A percentile compares a stretch with the other conserved stretches of the same genome.
phyloP scores from a whole-genome alignment of 2,888 invertebrate genomes.

The Pantelozetes paolii region DNA sequence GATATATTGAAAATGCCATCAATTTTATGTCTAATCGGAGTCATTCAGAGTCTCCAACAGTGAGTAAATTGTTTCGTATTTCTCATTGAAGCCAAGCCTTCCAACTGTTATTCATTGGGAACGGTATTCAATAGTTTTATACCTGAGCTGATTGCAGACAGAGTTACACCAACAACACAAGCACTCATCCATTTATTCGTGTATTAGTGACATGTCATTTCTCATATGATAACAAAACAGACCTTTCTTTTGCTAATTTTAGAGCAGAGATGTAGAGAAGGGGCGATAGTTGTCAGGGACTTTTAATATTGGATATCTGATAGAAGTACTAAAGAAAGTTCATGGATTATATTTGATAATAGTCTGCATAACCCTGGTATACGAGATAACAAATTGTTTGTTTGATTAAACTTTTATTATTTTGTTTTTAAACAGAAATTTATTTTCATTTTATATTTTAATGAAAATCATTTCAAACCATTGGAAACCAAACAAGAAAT shows the following conservation, averaged over 20 bases:
- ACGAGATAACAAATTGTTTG: too few relatives aligned
- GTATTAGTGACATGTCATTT: conserved; percentile 29
- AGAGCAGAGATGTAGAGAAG: too few relatives aligned
- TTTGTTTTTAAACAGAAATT: background rate
- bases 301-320: too few relatives aligned
- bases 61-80: conserved; percentile 35
- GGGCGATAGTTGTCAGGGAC: too few relatives aligned
- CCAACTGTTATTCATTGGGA: conserved; percentile 11
- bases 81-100: conserved; percentile 33
- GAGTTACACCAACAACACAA: conserved; percentile 7
- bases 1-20: conserved; percentile 6
- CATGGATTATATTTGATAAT: too few relatives aligned
- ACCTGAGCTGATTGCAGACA: background rate
- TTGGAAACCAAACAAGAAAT: too few relatives aligned
- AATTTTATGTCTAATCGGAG: conserved; percentile 21
- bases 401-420: too few relatives aligned
- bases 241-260: too few relatives aligned
- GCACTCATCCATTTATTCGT: conserved; percentile 31
- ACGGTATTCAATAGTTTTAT: conserved; percentile 8
- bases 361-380: too few relatives aligned
- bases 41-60: conserved; percentile 15
- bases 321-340: too few relatives aligned
- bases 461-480: too few relatives aligned
- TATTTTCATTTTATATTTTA: too few relatives aligned
- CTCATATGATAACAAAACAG: conserved; percentile 13